Conservation (phyloP, 2,888 invertebrate species). For the Caenorhabditis sp. region DNA sequence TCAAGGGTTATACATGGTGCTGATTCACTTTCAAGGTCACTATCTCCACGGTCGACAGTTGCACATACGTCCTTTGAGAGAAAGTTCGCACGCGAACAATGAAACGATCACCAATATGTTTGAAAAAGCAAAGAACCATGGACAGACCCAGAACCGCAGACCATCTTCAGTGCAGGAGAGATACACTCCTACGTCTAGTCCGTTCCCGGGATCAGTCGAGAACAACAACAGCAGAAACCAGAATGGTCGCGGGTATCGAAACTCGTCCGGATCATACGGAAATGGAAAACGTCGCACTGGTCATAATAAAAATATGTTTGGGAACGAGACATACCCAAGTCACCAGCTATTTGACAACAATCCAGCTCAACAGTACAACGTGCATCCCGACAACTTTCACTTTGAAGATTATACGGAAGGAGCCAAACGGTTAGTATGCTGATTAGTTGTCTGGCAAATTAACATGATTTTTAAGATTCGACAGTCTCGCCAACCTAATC, state of each 20-base stretch:
- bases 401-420: constrained; percentile 57
- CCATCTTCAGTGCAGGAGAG: constrained; percentile 29
- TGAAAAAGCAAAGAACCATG: constrained; percentile 15
- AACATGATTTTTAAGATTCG: constrained; percentile 48
- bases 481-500: constrained; percentile 51
- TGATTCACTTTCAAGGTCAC: constrained; percentile 48
- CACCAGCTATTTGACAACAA: background rate
- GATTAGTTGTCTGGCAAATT: background rate
- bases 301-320: constrained; percentile 1
- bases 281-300: constrained; percentile 7
- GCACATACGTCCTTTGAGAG: constrained; percentile 59
- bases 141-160: background rate
- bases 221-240: constrained; percentile 13
- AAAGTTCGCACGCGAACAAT: constrained; percentile 57
- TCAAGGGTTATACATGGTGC: constrained; percentile 49
- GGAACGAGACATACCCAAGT: constrained; percentile 16
- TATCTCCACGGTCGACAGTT: constrained; percentile 49
- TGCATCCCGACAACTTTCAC: constrained; percentile 10
- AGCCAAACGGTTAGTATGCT: constrained; percentile 27
- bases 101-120: constrained; percentile 27
- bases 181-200: background rate
- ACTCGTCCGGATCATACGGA: constrained; percentile 23
- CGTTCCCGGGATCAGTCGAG: background rate
- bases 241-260: constrained; percentile 25
- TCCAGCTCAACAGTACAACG: constrained; percentile 4